Evolutionary conservation across 2,113 vertebrate genomes (phyloP).

Genomic region (Eidolon helvum): DNA sequence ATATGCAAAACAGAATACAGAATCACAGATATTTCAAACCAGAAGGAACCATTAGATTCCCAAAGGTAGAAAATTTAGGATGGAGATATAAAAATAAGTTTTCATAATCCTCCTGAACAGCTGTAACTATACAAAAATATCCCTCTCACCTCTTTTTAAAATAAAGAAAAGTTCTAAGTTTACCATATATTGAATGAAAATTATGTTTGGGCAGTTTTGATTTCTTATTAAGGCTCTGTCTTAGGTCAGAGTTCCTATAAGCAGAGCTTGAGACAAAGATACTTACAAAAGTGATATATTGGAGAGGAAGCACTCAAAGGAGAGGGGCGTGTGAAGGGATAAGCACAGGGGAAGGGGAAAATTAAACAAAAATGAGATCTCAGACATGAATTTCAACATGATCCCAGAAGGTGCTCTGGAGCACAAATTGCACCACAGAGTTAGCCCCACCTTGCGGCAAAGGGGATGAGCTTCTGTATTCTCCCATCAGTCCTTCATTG

Average conservation of each 20-base stretch:
- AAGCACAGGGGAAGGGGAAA: not conserved
- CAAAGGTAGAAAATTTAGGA: not conserved
- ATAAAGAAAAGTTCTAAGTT: not conserved
- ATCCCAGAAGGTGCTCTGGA: not conserved
- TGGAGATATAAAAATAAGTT: not conserved
- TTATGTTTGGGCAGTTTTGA: not conserved
- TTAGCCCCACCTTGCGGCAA: not conserved
- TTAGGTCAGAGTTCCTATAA: not conserved
- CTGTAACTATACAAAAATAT: not conserved
- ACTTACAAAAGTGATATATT: not conserved
- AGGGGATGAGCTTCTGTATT: not conserved
- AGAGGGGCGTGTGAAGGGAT: not conserved
- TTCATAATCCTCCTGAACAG: not conserved
- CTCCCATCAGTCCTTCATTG: not conserved
- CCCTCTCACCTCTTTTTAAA: not conserved
- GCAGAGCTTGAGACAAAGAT: not conserved
- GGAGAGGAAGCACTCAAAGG: not conserved
- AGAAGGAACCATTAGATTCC: not conserved
- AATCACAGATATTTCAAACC: not conserved
- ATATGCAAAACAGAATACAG: not conserved
- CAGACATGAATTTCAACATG: not conserved
- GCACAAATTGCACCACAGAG: not conserved
- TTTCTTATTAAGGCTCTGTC: not conserved
- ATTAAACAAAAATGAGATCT: not conserved
- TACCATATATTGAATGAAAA: not conserved